A percentile compares a stretch with the other conserved stretches of the same genome.
Evolutionary conservation across 2,113 vertebrate genomes (phyloP).

Genomic region (Chaetodon trifascialis): DNA sequence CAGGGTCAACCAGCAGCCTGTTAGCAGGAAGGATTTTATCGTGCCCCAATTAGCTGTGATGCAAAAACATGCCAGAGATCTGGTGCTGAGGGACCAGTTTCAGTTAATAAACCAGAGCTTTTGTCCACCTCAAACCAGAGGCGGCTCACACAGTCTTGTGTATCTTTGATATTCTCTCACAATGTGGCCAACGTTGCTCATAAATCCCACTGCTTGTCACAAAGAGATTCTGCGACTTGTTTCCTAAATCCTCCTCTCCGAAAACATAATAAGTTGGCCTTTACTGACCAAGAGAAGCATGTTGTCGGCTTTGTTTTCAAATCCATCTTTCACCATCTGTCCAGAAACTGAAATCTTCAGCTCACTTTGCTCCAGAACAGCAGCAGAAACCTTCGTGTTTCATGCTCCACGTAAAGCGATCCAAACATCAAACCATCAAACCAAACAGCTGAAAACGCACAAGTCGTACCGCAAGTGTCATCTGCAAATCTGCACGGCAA

Average conservation of each 20-base stretch:
- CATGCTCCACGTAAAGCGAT: background rate
- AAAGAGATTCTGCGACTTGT: background rate
- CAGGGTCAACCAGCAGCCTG: background rate
- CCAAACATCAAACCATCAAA: no score
- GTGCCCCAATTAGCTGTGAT: background rate
- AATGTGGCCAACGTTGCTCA: background rate
- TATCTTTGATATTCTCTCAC: background rate
- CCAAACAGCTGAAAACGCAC: background rate
- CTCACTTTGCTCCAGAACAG: background rate
- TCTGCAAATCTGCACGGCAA: no score
- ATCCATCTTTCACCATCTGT: background rate
- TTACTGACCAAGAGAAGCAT: background rate
- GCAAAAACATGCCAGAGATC: background rate
- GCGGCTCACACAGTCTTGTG: background rate
- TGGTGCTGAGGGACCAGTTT: background rate
- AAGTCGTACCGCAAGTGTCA: no score
- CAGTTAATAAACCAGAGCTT: background rate
- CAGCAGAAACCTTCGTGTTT: background rate
- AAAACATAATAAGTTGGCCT: background rate
- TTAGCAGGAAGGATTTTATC: background rate
- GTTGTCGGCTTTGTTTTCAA: slow-evolving; percentile 3
- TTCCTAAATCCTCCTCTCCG: background rate
- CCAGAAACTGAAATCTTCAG: background rate
- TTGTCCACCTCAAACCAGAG: slow-evolving; percentile 1
- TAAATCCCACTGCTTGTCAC: background rate